Conservation (phyloP, 1,140 invertebrate species). For the Anastrepha obliqua region DNA sequence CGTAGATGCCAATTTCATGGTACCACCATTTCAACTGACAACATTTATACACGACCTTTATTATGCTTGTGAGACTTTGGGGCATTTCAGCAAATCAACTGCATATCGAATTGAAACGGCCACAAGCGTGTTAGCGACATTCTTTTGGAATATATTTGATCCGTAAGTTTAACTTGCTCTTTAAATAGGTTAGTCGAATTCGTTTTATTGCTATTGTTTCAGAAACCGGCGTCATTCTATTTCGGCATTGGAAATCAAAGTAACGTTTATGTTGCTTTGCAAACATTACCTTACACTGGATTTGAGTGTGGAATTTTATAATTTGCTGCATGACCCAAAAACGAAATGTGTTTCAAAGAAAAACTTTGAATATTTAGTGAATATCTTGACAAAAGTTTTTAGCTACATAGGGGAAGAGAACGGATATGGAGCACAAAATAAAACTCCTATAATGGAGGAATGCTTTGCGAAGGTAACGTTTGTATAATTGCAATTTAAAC, state of each 20-base stretch:
- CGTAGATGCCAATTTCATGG: constrained; percentile 65
- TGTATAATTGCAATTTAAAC: too few species aligned
- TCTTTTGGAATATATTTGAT: constrained; percentile 73
- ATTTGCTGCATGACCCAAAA: constrained; percentile 62
- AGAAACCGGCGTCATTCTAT: constrained; percentile 69
- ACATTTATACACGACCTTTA: constrained; percentile 70
- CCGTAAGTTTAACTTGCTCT: constrained; percentile 61
- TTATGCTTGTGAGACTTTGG: constrained; percentile 70
- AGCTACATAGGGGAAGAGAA: constrained; percentile 67
- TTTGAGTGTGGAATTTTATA: constrained; percentile 65
- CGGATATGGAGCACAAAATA: constrained; percentile 69
- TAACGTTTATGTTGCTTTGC: constrained; percentile 69
- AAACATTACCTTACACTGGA: constrained; percentile 67
- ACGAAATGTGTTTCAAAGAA: constrained; percentile 66
- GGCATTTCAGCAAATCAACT: constrained; percentile 64
- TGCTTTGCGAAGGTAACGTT: constrained; percentile 62
- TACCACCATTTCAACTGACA: constrained; percentile 70
- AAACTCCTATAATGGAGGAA: constrained; percentile 65
- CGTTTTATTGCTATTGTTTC: not conserved
- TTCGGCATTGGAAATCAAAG: constrained; percentile 69
- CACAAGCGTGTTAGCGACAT: constrained; percentile 65
- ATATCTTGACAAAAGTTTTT: constrained; percentile 66
- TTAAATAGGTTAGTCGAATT: too few species aligned
- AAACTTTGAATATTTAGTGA: constrained; percentile 67
- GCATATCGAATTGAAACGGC: constrained; percentile 64